Percentiles rank a stretch among this genome's conserved stretches.
These are phyloP conservation scores for Syncerus caffer DNA, from an alignment of 2,797 vertebrate genomes.

Conservation along the genomic window DNA sequence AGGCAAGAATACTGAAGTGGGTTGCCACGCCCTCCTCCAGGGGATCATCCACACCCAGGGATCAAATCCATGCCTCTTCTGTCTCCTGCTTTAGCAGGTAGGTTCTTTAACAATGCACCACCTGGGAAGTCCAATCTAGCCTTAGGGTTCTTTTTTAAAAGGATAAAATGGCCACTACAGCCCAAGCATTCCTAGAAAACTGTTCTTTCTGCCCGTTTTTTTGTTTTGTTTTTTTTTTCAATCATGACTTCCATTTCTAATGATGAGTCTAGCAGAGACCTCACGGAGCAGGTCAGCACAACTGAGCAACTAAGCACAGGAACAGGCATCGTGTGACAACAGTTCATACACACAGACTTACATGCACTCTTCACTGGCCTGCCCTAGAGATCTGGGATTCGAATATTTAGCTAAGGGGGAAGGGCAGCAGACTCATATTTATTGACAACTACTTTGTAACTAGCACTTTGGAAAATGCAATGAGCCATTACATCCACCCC, in stretches of 20 bases:
- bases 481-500: not conserved
- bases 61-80: not conserved
- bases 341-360: not conserved
- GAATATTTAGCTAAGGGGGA: not conserved
- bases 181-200: not conserved
- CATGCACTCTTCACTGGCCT: not conserved
- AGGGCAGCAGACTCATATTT: not conserved
- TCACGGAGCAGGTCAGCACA: not conserved
- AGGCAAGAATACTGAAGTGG: not conserved
- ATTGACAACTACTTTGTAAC: not conserved
- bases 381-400: not conserved
- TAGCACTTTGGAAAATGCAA: not conserved
- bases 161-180: not conserved
- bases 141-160: not conserved
- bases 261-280: not conserved
- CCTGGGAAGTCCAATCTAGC: not conserved
- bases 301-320: too few species aligned
- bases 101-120: not conserved
- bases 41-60: not conserved
- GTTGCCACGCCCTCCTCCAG: not conserved
- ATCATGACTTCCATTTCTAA: not conserved
- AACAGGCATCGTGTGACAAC: not conserved
- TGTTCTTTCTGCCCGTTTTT: not conserved
- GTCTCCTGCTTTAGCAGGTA: not conserved
- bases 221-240: not conserved